phyloP scores from a whole-genome alignment of 2,113 vertebrate genomes.

The Otocyon megalotis region DNA sequence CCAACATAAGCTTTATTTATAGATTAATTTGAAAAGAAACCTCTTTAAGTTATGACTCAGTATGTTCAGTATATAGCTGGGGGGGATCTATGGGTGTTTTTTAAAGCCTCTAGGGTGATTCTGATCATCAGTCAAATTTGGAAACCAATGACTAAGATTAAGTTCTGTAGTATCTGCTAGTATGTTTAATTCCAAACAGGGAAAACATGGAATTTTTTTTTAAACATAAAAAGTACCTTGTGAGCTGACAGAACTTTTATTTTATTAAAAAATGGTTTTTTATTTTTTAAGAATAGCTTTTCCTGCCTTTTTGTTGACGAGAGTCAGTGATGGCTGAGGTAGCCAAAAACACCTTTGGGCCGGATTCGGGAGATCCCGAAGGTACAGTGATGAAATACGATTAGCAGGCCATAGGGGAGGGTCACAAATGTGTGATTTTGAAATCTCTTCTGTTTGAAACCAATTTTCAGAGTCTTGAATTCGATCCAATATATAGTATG shows the following conservation, averaged over 20 bases:
- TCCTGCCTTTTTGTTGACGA: slow-evolving; percentile 28
- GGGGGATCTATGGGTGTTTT: background rate
- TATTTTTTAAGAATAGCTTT: background rate
- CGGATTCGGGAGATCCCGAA: slow-evolving; percentile 10
- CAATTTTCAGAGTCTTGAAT: slow-evolving; percentile 55
- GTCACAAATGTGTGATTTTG: slow-evolving; percentile 52
- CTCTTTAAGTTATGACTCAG: slow-evolving; percentile 34
- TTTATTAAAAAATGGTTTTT: background rate
- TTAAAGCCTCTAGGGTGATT: slow-evolving; percentile 27
- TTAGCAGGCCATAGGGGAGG: background rate
- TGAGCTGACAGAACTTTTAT: slow-evolving; percentile 13
- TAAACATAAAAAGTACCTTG: background rate
- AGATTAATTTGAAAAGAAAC: slow-evolving; percentile 42
- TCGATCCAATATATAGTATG: slow-evolving; percentile 32
- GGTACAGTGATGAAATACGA: slow-evolving; percentile 30
- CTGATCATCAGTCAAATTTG: slow-evolving; percentile 42
- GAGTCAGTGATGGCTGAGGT: background rate
- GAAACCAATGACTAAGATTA: slow-evolving; percentile 48
- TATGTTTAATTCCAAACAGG: background rate
- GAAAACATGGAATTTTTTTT: background rate
- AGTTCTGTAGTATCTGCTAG: slow-evolving; percentile 48
- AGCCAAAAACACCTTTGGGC: background rate
- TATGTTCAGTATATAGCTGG: background rate
- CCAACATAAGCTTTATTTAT: slow-evolving; percentile 24
- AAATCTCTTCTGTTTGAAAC: slow-evolving; percentile 61